Evolutionary conservation across 2,888 invertebrate genomes (phyloP).

Genomic region (Troilus luridus): DNA sequence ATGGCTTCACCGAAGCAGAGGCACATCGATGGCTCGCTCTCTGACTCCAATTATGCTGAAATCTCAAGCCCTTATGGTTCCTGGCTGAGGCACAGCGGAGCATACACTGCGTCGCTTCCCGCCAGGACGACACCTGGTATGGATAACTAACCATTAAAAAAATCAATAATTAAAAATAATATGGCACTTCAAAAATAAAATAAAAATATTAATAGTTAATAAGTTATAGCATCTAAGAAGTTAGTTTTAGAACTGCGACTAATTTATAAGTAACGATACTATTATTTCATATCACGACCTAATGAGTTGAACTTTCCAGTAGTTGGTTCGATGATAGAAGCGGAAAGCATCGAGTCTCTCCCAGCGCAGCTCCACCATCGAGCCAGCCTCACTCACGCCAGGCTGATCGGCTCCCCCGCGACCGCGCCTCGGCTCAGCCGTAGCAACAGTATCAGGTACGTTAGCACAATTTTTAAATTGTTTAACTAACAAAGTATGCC

Average conservation of each 20-base stretch:
- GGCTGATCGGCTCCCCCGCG: slow-evolving; percentile 71
- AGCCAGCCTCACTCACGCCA: slow-evolving; percentile 81
- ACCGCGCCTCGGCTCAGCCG: slow-evolving; percentile 71
- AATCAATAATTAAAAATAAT: neutral
- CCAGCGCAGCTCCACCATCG: slow-evolving; percentile 80
- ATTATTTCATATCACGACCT: too few relatives aligned
- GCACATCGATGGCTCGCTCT: slow-evolving; percentile 78
- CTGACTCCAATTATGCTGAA: slow-evolving; percentile 85
- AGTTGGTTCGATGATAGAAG: slow-evolving; percentile 69
- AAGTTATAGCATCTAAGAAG: too few relatives aligned
- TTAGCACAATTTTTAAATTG: neutral
- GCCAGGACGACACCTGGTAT: slow-evolving; percentile 67
- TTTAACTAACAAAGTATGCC: neutral
- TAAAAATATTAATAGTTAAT: too few relatives aligned
- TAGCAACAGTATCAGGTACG: slow-evolving; percentile 93
- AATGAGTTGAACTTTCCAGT: slow-evolving; percentile 37
- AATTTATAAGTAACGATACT: too few relatives aligned
- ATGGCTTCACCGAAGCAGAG: slow-evolving; percentile 84
- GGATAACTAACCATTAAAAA: neutral
- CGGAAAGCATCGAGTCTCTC: slow-evolving; percentile 82
- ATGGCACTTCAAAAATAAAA: too few relatives aligned
- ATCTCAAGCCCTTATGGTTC: slow-evolving; percentile 76
- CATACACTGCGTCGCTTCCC: slow-evolving; percentile 69
- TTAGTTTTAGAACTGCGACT: too few relatives aligned
- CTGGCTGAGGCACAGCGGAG: slow-evolving; percentile 86